These are phyloP conservation scores for Pachyramphus minor DNA, from an alignment of 2,113 vertebrate genomes.

Conservation along the genomic window DNA sequence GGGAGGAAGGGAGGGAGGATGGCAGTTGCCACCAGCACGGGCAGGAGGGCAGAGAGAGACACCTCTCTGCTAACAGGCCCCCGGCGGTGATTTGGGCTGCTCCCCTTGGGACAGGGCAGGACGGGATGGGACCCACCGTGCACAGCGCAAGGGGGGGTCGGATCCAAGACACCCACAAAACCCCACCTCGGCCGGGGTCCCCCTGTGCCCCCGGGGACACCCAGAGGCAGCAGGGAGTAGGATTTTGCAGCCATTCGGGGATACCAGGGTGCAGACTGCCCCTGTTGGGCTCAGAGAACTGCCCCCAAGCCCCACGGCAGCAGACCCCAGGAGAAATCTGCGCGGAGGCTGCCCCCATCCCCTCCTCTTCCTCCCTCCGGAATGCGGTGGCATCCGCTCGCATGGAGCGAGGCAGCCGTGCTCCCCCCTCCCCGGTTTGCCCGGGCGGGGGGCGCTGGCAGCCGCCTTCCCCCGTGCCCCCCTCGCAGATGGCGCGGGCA, in stretches of 20 bases:
- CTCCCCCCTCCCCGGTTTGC: too few relatives aligned
- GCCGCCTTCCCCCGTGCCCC: background rate
- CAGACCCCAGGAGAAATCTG: background rate
- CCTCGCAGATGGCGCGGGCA: constrained; percentile 31
- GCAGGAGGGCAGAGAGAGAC: background rate
- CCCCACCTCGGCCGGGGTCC: accelerated
- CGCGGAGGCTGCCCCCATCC: background rate
- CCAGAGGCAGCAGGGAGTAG: background rate
- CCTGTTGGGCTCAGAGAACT: background rate
- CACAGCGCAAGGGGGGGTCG: accelerated
- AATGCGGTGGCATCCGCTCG: background rate
- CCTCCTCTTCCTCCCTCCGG: background rate
- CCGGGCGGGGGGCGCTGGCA: background rate
- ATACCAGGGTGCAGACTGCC: accelerated
- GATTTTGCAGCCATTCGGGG: accelerated
- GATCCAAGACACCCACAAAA: background rate
- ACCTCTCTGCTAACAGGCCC: background rate
- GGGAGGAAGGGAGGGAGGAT: background rate
- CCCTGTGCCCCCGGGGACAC: background rate
- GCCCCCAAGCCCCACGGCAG: background rate
- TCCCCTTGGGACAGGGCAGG: background rate
- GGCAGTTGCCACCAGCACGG: background rate
- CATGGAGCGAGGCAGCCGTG: background rate
- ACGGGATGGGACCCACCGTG: background rate
- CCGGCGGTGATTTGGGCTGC: background rate